Percentiles rank a stretch among this genome's conserved stretches.
Evolutionary conservation across 2,888 invertebrate genomes (phyloP).

Genomic region (Lycaena phlaeas): DNA sequence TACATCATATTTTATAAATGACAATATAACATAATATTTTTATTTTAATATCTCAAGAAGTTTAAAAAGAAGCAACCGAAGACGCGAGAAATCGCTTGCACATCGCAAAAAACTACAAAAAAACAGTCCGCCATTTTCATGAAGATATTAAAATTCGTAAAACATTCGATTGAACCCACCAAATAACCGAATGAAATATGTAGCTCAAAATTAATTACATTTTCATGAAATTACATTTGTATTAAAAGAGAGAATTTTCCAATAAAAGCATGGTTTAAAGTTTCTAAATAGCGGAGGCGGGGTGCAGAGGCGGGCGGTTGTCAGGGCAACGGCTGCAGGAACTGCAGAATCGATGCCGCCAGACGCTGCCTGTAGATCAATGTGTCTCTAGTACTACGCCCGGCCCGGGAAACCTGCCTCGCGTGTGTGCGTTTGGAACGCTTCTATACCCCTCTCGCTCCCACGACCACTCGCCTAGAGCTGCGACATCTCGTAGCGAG

Average conservation of each 20-base stretch:
- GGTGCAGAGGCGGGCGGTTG: slow-evolving; percentile 57
- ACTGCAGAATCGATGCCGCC: slow-evolving; percentile 72
- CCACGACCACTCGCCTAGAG: slow-evolving; percentile 28
- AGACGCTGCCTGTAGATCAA: slow-evolving; percentile 68
- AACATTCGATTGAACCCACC: neutral
- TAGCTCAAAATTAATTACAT: neutral
- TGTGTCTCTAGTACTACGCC: slow-evolving; percentile 73
- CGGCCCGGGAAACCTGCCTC: slow-evolving; percentile 59
- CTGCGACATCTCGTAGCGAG: slow-evolving; percentile 28
- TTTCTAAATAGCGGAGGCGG: slow-evolving; percentile 45
- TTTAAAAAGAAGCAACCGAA: too few relatives aligned
- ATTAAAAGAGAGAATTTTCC: slow-evolving; percentile 31
- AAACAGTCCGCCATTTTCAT: too few relatives aligned
- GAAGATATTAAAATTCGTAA: neutral
- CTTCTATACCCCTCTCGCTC: slow-evolving; percentile 30
- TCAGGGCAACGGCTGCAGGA: slow-evolving; percentile 65
- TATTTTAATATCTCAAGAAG: too few relatives aligned
- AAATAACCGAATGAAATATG: neutral
- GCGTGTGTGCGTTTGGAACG: slow-evolving; percentile 34
- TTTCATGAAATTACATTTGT: neutral
- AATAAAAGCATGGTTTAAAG: slow-evolving; percentile 41
- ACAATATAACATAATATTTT: too few relatives aligned
- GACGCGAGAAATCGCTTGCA: too few relatives aligned
- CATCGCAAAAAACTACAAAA: too few relatives aligned
- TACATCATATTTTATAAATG: too few relatives aligned